Evolutionary conservation across 2,113 vertebrate genomes (phyloP), one percentile per base, ranked within the genome.

Genomic region (Circaetus cinerascens): DNA sequence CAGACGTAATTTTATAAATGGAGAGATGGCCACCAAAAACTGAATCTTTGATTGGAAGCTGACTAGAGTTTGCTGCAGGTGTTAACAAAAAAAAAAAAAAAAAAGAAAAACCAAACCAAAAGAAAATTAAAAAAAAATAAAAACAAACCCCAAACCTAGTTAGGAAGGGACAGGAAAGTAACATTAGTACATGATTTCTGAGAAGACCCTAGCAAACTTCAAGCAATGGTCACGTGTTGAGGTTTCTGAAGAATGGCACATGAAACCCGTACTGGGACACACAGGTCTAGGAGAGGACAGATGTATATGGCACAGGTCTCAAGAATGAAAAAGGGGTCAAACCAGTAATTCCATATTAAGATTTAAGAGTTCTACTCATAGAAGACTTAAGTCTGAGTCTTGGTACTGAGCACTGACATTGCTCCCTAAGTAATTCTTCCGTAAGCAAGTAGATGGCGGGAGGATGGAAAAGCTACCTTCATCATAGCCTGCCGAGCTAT

Each of bases 61-160:
- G 12, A 46, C 9, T 41, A 29, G 3, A 53, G 0, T 67, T 46
- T 71, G 20, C 7, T 88, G 14, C 30, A 66, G 27, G 32, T 64
- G 2, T 21, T 56, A 50, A 38, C 4, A 29, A 57, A 53, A 51
- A 26, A 43, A 29, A 51, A 26, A 43, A 29, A 29, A 19, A 36
- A 5, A 15, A 14, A 21, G 12, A 15, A 7, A 12, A 18, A 55
- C 8, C 23, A 13, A 9, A 21, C 20, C 11, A 23, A 48, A 48
- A 48, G 7, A 63, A 63, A 71, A 21, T 9, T 5, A 3, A 29
- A 13, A 22, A 30, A 13, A 34, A 29, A 15, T 20, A 48, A 13
- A 9, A 41, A 26, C 3, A 59, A 57, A 13, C 22, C 4, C 4
- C 36, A 64, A 57, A 23, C 0, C 5, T 40, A 1, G 4, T 51